Percentiles rank a stretch among this genome's conserved stretches.
Conservation (phyloP, 2,113 vertebrate genomes). For the Heterotis niloticus region DNA sequence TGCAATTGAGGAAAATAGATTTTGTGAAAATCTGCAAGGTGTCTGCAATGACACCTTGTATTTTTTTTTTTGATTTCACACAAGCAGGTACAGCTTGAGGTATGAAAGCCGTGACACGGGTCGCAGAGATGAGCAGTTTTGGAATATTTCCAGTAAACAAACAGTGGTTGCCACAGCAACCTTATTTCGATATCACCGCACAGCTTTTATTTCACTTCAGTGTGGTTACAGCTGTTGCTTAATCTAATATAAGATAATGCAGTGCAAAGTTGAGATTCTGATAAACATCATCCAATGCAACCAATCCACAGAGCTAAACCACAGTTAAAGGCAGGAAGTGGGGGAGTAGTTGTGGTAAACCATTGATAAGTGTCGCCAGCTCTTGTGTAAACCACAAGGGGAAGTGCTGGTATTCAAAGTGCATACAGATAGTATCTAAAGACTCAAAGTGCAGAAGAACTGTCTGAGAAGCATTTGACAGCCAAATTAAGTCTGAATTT, state of each 20-base stretch:
- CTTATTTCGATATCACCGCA: not conserved
- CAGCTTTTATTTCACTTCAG: too few species aligned
- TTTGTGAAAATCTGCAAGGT: too few species aligned
- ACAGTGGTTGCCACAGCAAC: not conserved
- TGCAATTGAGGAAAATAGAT: too few species aligned
- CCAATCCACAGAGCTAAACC: not conserved
- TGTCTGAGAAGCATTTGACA: too few species aligned
- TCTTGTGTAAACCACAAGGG: not conserved
- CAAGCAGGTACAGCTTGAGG: too few species aligned
- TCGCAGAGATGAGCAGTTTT: too few species aligned
- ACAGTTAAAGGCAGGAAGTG: not conserved
- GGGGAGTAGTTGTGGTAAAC: not conserved
- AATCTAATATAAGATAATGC: not conserved
- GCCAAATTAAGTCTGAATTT: not conserved
- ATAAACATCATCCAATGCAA: not conserved
- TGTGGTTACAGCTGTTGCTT: not conserved
- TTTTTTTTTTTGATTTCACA: too few species aligned
- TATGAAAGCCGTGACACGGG: too few species aligned
- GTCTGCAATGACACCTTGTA: too few species aligned
- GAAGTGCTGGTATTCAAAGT: not conserved
- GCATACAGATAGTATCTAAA: not conserved
- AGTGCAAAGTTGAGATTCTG: not conserved
- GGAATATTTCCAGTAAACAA: not conserved
- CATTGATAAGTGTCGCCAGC: not conserved
- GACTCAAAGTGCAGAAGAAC: too few species aligned